Evolutionary conservation across 2,113 vertebrate genomes (phyloP).

Genomic region (Rana temporaria): DNA sequence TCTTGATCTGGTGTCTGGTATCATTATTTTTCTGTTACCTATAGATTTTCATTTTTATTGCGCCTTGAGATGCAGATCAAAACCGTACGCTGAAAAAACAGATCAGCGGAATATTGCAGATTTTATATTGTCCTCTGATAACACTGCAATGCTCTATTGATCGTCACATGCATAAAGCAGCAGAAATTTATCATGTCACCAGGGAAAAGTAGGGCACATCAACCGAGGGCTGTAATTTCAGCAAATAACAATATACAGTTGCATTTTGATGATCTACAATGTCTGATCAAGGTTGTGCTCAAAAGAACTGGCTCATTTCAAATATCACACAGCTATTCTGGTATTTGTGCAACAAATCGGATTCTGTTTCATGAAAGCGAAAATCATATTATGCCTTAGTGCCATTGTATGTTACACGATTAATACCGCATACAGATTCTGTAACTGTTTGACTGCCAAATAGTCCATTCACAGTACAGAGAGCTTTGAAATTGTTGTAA

Average conservation of each 20-base stretch:
- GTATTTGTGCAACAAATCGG: background rate
- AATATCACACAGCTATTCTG: background rate
- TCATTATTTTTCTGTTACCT: constrained; percentile 5
- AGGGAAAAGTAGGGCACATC: constrained; percentile 24
- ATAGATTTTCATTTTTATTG: constrained; percentile 11
- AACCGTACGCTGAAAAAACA: background rate
- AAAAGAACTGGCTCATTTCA: background rate
- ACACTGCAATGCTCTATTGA: constrained; percentile 41
- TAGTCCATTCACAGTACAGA: no score
- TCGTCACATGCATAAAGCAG: constrained; percentile 33
- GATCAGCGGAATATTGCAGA: constrained; percentile 19
- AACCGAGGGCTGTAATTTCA: constrained; percentile 26
- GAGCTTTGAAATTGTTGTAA: no score
- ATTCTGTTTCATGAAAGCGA: background rate
- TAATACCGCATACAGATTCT: no score
- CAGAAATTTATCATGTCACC: constrained; percentile 34
- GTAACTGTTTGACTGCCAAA: no score
- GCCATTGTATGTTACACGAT: background rate
- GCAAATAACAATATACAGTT: constrained; percentile 22
- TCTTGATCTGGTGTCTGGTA: background rate
- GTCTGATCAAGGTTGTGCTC: background rate
- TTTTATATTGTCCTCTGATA: constrained; percentile 37
- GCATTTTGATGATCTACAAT: constrained; percentile 15
- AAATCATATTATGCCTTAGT: background rate
- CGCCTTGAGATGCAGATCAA: background rate